Evolutionary conservation across 2,113 vertebrate genomes (phyloP).

Genomic region (Leptobrachium leishanense): DNA sequence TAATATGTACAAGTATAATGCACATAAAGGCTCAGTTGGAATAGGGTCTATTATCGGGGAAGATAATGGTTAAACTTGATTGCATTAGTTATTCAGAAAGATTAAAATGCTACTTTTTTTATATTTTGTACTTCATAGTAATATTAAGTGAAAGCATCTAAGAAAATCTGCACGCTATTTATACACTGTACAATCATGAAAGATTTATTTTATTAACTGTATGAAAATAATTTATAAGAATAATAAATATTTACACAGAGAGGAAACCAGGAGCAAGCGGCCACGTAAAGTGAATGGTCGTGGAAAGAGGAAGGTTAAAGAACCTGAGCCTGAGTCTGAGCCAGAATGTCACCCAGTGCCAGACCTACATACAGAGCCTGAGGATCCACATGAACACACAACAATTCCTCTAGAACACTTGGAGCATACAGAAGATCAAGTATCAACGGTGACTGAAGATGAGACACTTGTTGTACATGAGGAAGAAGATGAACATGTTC

Average conservation of each 20-base stretch:
- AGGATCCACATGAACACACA: fast-evolving
- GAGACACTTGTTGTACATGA: conserved; percentile 45
- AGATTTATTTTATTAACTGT: too few species aligned
- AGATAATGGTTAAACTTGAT: too few species aligned
- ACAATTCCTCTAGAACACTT: conserved; percentile 2
- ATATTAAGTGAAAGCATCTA: too few species aligned
- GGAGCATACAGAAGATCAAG: not conserved
- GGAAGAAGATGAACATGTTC: conserved; percentile 40
- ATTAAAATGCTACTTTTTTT: too few species aligned
- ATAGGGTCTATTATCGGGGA: too few species aligned
- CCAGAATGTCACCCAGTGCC: fast-evolving
- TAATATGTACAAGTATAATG: too few species aligned
- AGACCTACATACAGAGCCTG: not conserved
- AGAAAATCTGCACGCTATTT: too few species aligned
- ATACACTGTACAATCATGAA: too few species aligned
- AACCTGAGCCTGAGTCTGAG: conserved; percentile 1
- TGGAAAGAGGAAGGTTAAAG: not conserved
- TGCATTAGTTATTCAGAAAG: too few species aligned
- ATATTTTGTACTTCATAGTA: too few species aligned
- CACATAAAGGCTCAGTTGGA: too few species aligned
- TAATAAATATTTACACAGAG: conserved; percentile 46
- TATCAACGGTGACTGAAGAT: conserved; percentile 38
- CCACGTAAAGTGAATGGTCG: conserved; percentile 39
- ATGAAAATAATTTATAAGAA: too few species aligned
- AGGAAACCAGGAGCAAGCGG: conserved; percentile 44